Evolutionary conservation across 2,797 vertebrate genomes (phyloP), one percentile per base, ranked within the genome.

Genomic region (Anas georgica): DNA sequence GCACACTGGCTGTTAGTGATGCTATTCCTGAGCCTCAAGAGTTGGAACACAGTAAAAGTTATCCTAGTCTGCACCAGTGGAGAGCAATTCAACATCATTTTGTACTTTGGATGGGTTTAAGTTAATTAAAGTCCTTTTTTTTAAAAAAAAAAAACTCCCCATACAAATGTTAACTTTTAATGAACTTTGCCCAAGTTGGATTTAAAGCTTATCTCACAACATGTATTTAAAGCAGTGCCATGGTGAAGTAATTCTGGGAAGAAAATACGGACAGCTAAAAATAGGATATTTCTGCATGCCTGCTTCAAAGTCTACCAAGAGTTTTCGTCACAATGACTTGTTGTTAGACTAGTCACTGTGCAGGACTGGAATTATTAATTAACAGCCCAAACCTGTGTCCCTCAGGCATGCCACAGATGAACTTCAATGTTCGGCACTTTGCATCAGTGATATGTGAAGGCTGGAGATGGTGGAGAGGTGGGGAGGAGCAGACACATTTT

Each of bases 141-240:
- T 12, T 11, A 39, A 39, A 39, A 39, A 39, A 39, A 13, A 39
- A 39, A 63, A 88, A 85, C 82, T 82, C 78, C 85, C 92, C 84
- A 81, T 94, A 91, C 83, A 96, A 95, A 97, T 95, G 95, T 97
- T 96, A 97, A 97, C 96, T 97, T 97, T 96, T 96, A 97, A 97
- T 96, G 97, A 97, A 97, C 91, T 94, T 97, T 95, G 79, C 91
- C 94, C 92, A 95, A 96, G 95, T 84, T 94, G 96, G 96, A 96
- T 97, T 98, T 97, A 95, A 96, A 95, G 94, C 96, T 97, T 97
- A 98, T 97, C 97, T 97, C 94, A 59, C 80, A 94, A 96, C 96
- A 96, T 96, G 97, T 97, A 97, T 97, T 97, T 97, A 96, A 90
- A 96, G 94, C 93, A 91, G 94, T 70, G 91, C 83, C 81, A 97